phyloP scores from a whole-genome alignment of 2,888 invertebrate species.

The Julus scandinavius region DNA sequence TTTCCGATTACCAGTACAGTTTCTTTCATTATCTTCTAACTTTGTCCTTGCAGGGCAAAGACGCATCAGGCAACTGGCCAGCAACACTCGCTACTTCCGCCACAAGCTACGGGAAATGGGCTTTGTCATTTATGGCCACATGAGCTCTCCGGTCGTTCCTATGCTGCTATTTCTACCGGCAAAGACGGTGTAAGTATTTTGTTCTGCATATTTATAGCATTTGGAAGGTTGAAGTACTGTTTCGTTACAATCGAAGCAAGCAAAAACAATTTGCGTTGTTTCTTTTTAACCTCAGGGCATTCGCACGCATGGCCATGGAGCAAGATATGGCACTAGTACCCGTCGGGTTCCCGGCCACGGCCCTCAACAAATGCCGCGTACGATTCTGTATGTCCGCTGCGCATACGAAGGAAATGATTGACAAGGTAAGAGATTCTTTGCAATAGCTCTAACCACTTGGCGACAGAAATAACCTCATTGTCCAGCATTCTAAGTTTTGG shows the following conservation, averaged over 20 bases:
- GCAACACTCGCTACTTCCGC: slow-evolving; percentile 86
- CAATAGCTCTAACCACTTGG: too few relatives aligned
- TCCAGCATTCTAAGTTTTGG: too few relatives aligned
- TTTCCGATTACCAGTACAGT: too few relatives aligned
- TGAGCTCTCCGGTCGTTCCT: slow-evolving; percentile 96
- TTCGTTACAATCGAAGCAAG: too few relatives aligned
- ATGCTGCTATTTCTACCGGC: slow-evolving; percentile 94
- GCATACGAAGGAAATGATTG: slow-evolving; percentile 93
- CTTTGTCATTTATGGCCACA: slow-evolving; percentile 90
- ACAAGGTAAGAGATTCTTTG: slow-evolving; percentile 70
- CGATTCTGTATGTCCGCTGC: slow-evolving; percentile 96
- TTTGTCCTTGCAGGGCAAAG: slow-evolving; percentile 65
- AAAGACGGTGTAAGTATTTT: slow-evolving; percentile 81
- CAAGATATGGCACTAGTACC: slow-evolving; percentile 91
- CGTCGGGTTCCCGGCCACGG: slow-evolving; percentile 97
- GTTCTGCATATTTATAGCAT: neutral
- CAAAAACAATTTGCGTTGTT: too few relatives aligned
- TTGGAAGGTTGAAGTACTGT: too few relatives aligned
- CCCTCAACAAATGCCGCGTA: slow-evolving; percentile 89
- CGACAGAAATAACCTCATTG: too few relatives aligned
- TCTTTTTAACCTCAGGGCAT: neutral
- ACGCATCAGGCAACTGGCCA: slow-evolving; percentile 77
- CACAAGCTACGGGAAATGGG: slow-evolving; percentile 84
- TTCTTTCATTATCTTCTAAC: too few relatives aligned
- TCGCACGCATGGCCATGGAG: slow-evolving; percentile 75